A percentile compares a stretch with the other conserved stretches of the same genome.
Conservation (phyloP, 2,797 vertebrate species). For the Eulemur albifrons region DNA sequence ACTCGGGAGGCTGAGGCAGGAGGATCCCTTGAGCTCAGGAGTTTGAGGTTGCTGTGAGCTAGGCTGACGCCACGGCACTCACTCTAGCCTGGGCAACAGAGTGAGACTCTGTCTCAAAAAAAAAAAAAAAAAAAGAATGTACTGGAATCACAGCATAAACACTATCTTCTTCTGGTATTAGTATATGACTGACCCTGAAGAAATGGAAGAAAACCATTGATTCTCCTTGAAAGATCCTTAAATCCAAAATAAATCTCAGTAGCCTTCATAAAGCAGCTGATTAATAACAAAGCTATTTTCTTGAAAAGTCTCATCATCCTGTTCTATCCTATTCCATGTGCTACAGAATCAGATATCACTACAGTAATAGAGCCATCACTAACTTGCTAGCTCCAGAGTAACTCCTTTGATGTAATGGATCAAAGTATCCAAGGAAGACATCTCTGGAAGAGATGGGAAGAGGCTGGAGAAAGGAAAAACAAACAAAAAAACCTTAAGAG, state of each 20-base stretch:
- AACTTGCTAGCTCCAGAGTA: conserved; percentile 41
- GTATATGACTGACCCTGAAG: neutral
- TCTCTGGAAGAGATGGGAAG: neutral
- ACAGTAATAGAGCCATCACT: neutral
- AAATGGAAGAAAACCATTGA: neutral
- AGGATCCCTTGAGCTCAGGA: too few relatives aligned
- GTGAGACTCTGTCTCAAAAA: too few relatives aligned
- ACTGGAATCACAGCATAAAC: conserved; percentile 4
- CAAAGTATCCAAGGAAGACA: conserved; percentile 2
- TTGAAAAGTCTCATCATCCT: neutral
- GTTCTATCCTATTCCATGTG: neutral
- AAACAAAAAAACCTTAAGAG: neutral
- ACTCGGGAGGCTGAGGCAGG: too few relatives aligned
- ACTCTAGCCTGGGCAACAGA: too few relatives aligned
- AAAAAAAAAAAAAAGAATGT: neutral
- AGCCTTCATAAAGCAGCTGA: neutral
- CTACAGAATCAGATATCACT: neutral
- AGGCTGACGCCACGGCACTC: too few relatives aligned
- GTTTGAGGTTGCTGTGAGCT: too few relatives aligned
- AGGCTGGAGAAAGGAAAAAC: neutral
- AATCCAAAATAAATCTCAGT: neutral
- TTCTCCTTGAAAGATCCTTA: conserved; percentile 32
- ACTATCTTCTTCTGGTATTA: neutral
- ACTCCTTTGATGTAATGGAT: neutral
- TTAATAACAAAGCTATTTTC: conserved; percentile 7